Percentiles rank a stretch among this genome's conserved stretches.
Evolutionary conservation across 2,797 vertebrate species (phyloP).

Genomic region (Sebastes taczanowskii): DNA sequence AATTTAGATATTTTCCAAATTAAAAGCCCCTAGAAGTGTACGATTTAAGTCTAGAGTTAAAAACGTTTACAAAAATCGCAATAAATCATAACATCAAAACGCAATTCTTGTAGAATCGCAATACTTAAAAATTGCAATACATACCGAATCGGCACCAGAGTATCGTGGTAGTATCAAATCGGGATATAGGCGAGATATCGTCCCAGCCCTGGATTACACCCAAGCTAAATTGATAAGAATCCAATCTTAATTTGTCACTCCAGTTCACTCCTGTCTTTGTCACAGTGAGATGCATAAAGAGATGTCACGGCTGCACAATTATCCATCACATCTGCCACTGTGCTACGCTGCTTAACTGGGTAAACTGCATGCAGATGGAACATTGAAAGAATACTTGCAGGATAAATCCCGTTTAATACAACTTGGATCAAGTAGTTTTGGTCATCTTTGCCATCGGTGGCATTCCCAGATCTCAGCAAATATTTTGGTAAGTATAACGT

Average conservation of each 20-base stretch:
- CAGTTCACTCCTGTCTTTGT: constrained; percentile 1
- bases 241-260: constrained; percentile 11
- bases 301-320: background rate
- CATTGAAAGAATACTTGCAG: background rate
- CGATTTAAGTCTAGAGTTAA: too few species aligned
- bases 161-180: too few species aligned
- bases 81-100: too few species aligned
- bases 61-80: too few species aligned
- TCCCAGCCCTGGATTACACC: background rate
- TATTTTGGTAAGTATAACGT: background rate
- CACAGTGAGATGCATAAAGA: background rate
- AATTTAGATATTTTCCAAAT: too few species aligned
- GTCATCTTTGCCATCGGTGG: background rate
- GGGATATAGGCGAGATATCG: too few species aligned
- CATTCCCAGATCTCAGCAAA: background rate
- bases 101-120: too few species aligned
- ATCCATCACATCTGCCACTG: background rate
- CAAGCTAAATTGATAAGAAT: constrained; percentile 18
- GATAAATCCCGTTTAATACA: background rate
- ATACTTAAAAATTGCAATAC: too few species aligned
- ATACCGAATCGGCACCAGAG: too few species aligned
- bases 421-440: background rate
- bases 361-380: background rate
- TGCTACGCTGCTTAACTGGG: background rate
- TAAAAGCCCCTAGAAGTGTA: too few species aligned